Conservation (phyloP, 1,140 invertebrate genomes). For the Trachymyrmex cornetzi region DNA sequence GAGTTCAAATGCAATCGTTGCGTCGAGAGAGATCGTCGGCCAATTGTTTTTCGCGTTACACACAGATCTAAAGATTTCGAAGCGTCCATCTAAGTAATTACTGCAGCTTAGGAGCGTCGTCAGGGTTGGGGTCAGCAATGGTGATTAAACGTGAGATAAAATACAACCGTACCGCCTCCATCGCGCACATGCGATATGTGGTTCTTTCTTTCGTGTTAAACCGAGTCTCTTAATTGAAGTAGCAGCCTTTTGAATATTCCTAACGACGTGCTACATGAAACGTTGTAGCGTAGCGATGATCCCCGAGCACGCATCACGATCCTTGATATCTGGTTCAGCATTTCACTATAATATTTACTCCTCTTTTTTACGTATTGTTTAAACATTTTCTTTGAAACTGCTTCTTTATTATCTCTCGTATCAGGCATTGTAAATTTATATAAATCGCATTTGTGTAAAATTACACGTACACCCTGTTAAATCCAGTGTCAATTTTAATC, state of each 20-base stretch:
- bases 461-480: too few species aligned
- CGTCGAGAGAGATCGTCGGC: conserved; percentile 27
- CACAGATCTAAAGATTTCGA: conserved; percentile 67
- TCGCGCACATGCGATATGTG: conserved; percentile 45
- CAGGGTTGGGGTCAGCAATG: conserved; percentile 67
- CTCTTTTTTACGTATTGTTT: neutral
- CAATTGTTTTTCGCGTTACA: conserved; percentile 63
- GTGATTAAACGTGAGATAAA: conserved; percentile 77
- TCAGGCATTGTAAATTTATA: conserved; percentile 5
- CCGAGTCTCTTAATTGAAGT: conserved; percentile 59
- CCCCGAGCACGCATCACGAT: conserved; percentile 30
- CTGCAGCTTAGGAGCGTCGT: conserved; percentile 76
- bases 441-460: neutral
- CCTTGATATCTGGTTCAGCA: neutral
- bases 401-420: neutral
- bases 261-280: conserved; percentile 32
- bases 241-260: conserved; percentile 54
- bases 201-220: conserved; percentile 56
- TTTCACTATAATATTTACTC: neutral
- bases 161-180: conserved; percentile 68
- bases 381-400: neutral
- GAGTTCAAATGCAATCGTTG: conserved; percentile 49
- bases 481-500: too few species aligned
- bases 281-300: conserved; percentile 5
- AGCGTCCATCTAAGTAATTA: conserved; percentile 78